phyloP scores from a whole-genome alignment of 2,113 vertebrate species.

The Herpailurus yagouaroundi region DNA sequence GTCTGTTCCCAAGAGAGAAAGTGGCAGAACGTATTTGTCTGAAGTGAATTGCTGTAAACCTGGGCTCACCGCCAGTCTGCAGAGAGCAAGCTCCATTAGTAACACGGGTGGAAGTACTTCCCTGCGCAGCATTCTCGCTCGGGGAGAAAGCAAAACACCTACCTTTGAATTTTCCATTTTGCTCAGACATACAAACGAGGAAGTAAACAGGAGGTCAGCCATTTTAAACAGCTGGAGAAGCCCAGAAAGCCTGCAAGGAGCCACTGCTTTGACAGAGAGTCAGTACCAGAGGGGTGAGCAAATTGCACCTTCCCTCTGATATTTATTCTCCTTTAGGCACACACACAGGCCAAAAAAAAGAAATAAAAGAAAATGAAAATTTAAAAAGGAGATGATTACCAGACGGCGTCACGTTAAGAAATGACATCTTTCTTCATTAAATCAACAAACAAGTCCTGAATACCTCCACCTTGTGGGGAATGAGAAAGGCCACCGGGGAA shows the following conservation, averaged over 20 bases:
- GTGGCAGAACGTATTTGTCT: constrained; percentile 71
- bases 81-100: constrained; percentile 57
- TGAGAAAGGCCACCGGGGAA: background rate
- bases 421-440: background rate
- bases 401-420: constrained; percentile 16
- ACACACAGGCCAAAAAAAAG: background rate
- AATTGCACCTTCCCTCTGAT: background rate
- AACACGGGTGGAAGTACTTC: background rate
- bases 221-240: constrained; percentile 64
- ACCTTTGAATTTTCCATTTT: constrained; percentile 57
- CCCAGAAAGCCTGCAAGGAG: background rate
- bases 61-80: constrained; percentile 66
- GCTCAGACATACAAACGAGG: constrained; percentile 34
- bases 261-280: background rate
- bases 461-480: background rate
- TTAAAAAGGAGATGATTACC: background rate
- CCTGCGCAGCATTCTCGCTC: constrained; percentile 24
- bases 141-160: constrained; percentile 41
- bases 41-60: constrained; percentile 56
- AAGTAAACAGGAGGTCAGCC: constrained; percentile 51
- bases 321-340: background rate
- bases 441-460: background rate
- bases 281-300: background rate
- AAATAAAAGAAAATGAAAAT: background rate
- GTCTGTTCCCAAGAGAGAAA: constrained; percentile 61